Evolutionary conservation across 2,888 invertebrate species (phyloP), one percentile per base, ranked within the genome.

Genomic region (Glaucopsyche alexis): DNA sequence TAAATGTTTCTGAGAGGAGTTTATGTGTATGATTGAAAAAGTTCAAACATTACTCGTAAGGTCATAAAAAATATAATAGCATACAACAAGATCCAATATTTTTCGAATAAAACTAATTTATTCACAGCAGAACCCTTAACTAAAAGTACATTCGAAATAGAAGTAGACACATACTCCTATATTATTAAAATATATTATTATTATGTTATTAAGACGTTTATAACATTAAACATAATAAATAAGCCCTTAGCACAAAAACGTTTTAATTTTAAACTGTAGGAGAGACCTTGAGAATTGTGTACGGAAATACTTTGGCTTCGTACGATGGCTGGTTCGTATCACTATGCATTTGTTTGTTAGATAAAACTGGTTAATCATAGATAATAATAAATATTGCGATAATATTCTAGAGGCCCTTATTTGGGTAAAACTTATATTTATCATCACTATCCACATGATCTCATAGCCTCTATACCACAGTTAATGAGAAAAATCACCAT

Each of bases 291-390:
- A 72, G 52, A 66, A 38, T 7, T 72, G 40, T 67, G 66, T 72
- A 72, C 72, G 66, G 72, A 66, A 72, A 72, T 72, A 72, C 72
- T 66, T 66, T 38, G 38, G 64, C 65, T 38, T 50, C 42, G 55
- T 42, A 19, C 72, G 72, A 52, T 72, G 66, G 72, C 50, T 50
- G 65, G 19, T 66, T 72, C 38, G 50, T 66, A 72, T 72, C 50
- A 65, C 52, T 66, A 65, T 72, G 72, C 72, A 72, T 72, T 52
- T 66, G 69, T 66, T 72, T 66, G 40, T 49, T 69, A 69, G 69
- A 69, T 69, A 69, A 69, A 69, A 69, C 49, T 49, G 69, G 69
- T 49, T 69, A 69, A 69, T 69, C 69, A 69, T 69, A 49, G 69
- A 69, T 69, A 69, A 47, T 49, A 69, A 29, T 69, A 69, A 45